Base-by-base conservation (phyloP, 2,888 invertebrate species). In the Seira ritae region DNA sequence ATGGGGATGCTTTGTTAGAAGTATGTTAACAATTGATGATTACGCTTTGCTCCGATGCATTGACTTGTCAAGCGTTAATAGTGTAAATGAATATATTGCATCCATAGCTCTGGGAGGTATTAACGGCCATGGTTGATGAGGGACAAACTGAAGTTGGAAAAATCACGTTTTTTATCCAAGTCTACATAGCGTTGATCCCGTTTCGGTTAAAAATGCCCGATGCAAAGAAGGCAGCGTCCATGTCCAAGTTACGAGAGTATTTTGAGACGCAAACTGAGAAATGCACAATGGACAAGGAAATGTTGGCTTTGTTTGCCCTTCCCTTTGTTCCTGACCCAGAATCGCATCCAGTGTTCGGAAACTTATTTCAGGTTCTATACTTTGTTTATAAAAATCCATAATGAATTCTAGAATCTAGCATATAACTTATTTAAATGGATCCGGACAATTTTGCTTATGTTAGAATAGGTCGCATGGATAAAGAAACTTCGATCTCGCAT, bases 261-360 rank as follows among this genome's bases (percentile, higher is more conserved):
- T 87, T 88, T 60, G 79, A 89, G 67, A 76, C 84, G 3, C 83
- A 85, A 37, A 80, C 84, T n/a, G 84, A 87, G 46, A 85, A 86
- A n/a, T 84, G 85, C 67, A 79, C 86, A 15, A 84, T 85, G 20
- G 88, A 88, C 75, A 84, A 83, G 50, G 87, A 87, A 73, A 86
- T 87, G 84, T 76, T 88, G 10, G 80, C 87, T 1, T 69, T 87
- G 0, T 89, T 87, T 78, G 89, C 89, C 1, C 85, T 89, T 0
- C 89, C 89, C 37, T 89, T 87, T 80, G 87, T 89, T 0, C 68
- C 83, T 1, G 87, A 89, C 50, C 88, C 88, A 0, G 80, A 82
- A 22, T 67, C 62, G 1, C 88, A 89, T 84, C 84, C 87, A 0
- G 84, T 87, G 3, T 88, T 87, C 76, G 85, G 85, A 65, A 86